phyloP scores from a whole-genome alignment of 2,888 invertebrate species.

The Linhomoeus sp. region DNA sequence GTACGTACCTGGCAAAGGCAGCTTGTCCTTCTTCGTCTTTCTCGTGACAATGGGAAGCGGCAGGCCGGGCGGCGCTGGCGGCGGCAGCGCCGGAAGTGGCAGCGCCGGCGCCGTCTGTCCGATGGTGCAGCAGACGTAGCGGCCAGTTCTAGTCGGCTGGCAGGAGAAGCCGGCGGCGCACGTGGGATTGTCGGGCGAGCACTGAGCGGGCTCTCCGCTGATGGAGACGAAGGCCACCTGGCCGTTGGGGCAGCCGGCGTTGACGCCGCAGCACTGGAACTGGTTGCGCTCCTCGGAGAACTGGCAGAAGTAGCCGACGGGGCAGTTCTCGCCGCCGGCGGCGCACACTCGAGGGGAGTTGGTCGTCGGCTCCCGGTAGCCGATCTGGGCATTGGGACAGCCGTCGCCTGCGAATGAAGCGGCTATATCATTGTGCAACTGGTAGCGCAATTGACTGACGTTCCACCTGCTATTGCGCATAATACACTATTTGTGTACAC shows the following conservation, averaged over 20 bases:
- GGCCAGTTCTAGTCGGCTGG: not conserved
- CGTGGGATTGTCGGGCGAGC: not conserved
- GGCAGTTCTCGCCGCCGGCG: conserved; percentile 8
- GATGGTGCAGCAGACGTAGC: not conserved
- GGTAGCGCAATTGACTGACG: too few relatives aligned
- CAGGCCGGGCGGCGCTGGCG: too few relatives aligned
- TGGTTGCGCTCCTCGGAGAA: conserved; percentile 12
- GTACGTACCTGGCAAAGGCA: too few relatives aligned
- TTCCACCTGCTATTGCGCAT: too few relatives aligned
- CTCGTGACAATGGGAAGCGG: too few relatives aligned
- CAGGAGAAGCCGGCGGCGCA: conserved; percentile 1
- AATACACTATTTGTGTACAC: too few relatives aligned
- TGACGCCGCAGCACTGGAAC: conserved; percentile 16
- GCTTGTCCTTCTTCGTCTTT: too few relatives aligned
- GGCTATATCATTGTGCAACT: too few relatives aligned
- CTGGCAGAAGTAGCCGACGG: conserved; percentile 16
- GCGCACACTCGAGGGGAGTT: conserved; percentile 14
- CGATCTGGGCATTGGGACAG: conserved; percentile 14
- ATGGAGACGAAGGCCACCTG: not conserved
- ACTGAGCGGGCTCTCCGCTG: not conserved
- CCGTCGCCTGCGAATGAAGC: conserved; percentile 12
- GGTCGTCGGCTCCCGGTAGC: conserved; percentile 13
- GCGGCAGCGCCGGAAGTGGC: too few relatives aligned
- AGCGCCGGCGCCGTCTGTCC: too few relatives aligned
- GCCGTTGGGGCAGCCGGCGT: not conserved